Percentiles rank a stretch among this genome's conserved stretches.
Conservation (phyloP, 2,888 invertebrate genomes). For the Phrixothrix hirtus region DNA sequence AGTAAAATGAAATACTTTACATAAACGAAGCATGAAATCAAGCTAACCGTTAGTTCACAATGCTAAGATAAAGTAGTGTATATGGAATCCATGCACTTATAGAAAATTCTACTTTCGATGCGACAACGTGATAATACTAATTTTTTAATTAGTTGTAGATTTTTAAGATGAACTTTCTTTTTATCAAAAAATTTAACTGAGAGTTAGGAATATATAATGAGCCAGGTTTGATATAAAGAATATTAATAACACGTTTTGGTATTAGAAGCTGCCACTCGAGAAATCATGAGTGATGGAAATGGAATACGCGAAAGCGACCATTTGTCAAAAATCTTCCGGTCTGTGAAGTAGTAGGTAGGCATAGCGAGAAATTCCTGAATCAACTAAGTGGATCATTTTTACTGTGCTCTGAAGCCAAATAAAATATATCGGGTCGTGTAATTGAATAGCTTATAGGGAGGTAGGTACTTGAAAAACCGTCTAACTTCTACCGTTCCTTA, state of each 20-base stretch:
- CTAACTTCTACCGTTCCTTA: constrained; percentile 31
- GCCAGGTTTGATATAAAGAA: constrained; percentile 9
- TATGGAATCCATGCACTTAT: too few species aligned
- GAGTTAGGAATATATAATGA: too few species aligned
- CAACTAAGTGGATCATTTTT: constrained; percentile 49
- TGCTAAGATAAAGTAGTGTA: too few species aligned
- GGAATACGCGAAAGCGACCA: constrained; percentile 33
- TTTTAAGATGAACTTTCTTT: too few species aligned
- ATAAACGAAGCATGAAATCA: too few species aligned
- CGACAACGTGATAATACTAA: too few species aligned
- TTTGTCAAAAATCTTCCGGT: constrained; percentile 32
- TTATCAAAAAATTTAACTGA: too few species aligned
- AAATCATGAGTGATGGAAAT: constrained; percentile 29
- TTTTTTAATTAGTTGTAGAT: too few species aligned
- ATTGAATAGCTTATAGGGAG: constrained; percentile 37
- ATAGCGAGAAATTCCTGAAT: constrained; percentile 35
- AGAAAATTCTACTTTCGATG: too few species aligned
- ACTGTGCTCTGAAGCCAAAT: constrained; percentile 36
- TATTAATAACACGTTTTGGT: constrained; percentile 26
- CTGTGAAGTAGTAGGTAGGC: constrained; percentile 30
- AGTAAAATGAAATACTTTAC: too few species aligned
- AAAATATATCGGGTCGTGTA: constrained; percentile 35
- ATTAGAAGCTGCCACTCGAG: constrained; percentile 24
- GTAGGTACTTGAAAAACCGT: constrained; percentile 34
- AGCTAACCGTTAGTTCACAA: too few species aligned